phyloP scores from a whole-genome alignment of 2,888 invertebrate genomes.

The Acheta domesticus region DNA sequence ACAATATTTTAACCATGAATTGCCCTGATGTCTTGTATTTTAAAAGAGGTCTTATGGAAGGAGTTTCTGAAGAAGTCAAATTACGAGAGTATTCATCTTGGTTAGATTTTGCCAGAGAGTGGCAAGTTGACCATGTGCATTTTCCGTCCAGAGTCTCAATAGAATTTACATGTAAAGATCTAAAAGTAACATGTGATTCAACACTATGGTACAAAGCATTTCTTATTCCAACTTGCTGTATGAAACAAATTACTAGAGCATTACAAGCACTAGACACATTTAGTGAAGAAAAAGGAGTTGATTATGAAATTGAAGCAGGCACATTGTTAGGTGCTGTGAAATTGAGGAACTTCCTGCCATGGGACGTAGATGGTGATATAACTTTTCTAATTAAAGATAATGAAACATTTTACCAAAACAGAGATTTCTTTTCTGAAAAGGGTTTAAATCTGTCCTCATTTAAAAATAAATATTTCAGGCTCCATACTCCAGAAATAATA shows the following conservation, averaged over 20 bases:
- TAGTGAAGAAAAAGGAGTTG: conserved; percentile 38
- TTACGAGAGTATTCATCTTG: conserved; percentile 32
- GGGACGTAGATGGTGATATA: conserved; percentile 45
- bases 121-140: conserved; percentile 35
- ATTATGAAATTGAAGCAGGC: conserved; percentile 44
- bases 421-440: conserved; percentile 29
- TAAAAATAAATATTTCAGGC: conserved; percentile 25
- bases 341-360: conserved; percentile 43
- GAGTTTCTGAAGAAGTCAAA: neutral
- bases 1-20: conserved; percentile 37
- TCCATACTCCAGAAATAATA: conserved; percentile 39
- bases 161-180: conserved; percentile 39
- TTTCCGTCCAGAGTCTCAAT: conserved; percentile 33
- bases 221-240: conserved; percentile 41
- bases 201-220: conserved; percentile 32
- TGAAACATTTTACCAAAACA: conserved; percentile 31
- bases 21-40: conserved; percentile 45
- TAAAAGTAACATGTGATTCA: conserved; percentile 37
- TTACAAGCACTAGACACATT: conserved; percentile 39
- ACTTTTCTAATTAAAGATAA: conserved; percentile 39
- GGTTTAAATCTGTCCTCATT: conserved; percentile 28
- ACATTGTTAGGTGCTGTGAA: conserved; percentile 45
- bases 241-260: conserved; percentile 39
- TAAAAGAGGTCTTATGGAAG: conserved; percentile 32
- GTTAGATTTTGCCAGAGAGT: conserved; percentile 34